These are phyloP conservation scores for Pterostichus madidus DNA, from an alignment of 2,888 invertebrate species.

Conservation along the genomic window DNA sequence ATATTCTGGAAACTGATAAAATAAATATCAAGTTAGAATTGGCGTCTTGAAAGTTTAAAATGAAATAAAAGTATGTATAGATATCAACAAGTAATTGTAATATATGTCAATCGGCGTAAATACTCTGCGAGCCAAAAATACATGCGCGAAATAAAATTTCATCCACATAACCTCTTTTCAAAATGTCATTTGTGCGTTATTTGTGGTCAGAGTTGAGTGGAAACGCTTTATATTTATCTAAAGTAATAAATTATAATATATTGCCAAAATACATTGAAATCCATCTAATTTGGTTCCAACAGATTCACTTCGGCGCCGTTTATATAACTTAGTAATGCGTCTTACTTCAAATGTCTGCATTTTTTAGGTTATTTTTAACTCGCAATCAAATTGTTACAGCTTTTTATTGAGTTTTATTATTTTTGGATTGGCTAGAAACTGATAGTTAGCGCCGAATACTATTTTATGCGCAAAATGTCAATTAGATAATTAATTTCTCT, in stretches of 20 bases:
- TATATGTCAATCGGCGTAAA: background rate
- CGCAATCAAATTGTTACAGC: background rate
- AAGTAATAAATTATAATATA: constrained; percentile 58
- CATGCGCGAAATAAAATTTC: background rate
- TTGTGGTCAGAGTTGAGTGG: background rate
- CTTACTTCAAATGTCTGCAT: constrained; percentile 70
- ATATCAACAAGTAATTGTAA: constrained; percentile 2
- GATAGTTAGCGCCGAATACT: background rate
- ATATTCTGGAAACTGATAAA: constrained; percentile 2
- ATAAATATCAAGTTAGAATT: background rate
- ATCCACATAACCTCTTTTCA: too few species aligned
- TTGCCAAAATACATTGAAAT: constrained; percentile 53
- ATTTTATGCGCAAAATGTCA: constrained; percentile 52
- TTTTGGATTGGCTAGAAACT: constrained; percentile 24
- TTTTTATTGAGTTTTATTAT: constrained; percentile 29
- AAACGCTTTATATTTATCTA: constrained; percentile 11
- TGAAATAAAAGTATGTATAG: background rate
- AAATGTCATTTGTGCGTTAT: background rate
- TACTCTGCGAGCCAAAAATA: background rate
- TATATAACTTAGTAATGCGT: constrained; percentile 9
- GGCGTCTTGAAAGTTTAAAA: constrained; percentile 6
- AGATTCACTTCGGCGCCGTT: constrained; percentile 5
- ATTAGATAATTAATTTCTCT: constrained; percentile 34
- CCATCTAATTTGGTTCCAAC: constrained; percentile 30
- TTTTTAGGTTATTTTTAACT: constrained; percentile 79